A percentile compares a stretch with the other conserved stretches of the same genome.
Conservation (phyloP, 2,113 vertebrate genomes). For the Jaculus jaculus region DNA sequence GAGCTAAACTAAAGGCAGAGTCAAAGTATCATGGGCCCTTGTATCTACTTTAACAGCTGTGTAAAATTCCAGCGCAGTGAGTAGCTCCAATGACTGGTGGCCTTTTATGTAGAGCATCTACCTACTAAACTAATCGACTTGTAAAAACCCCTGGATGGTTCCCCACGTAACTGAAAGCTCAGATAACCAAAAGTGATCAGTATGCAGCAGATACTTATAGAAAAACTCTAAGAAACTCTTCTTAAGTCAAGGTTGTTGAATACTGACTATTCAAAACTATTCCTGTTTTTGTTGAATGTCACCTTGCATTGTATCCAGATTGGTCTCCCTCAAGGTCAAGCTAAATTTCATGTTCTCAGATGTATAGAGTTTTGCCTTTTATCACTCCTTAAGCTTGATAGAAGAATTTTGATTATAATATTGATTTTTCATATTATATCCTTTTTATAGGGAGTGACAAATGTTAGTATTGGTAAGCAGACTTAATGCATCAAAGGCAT, state of each 20-base stretch:
- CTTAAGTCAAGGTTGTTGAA: background rate
- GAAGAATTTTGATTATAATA: background rate
- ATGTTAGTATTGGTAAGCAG: background rate
- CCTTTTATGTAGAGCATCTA: background rate
- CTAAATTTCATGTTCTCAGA: background rate
- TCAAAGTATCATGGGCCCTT: background rate
- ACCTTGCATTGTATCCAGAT: background rate
- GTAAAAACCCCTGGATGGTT: background rate
- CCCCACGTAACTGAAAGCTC: constrained; percentile 27
- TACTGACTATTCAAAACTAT: background rate
- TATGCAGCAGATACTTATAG: background rate
- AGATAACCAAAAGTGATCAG: background rate
- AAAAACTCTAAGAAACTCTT: background rate
- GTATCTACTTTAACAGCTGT: background rate
- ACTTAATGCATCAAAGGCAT: background rate
- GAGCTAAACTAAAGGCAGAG: background rate
- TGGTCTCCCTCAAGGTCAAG: background rate
- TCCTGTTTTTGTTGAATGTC: background rate
- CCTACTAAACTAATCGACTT: background rate
- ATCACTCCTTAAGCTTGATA: background rate
- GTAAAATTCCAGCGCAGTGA: background rate
- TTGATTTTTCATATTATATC: background rate
- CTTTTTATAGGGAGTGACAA: background rate
- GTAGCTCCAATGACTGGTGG: background rate
- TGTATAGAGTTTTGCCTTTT: background rate